phyloP scores from a whole-genome alignment of 2,888 invertebrate genomes.

The Acrobasis consociella region DNA sequence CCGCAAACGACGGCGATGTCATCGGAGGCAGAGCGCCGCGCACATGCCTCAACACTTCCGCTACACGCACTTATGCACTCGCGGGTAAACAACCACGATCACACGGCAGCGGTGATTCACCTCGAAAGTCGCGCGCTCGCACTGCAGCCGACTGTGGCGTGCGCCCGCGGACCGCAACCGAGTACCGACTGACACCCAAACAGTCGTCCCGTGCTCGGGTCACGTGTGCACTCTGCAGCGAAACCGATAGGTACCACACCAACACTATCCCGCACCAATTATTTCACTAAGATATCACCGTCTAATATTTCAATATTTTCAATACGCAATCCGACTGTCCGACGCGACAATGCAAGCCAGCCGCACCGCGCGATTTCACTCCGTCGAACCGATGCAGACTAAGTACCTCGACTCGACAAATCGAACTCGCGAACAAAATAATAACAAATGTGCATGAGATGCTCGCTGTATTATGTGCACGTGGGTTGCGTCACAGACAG shows the following conservation, averaged over 20 bases:
- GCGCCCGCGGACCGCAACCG: constrained; percentile 66
- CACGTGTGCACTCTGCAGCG: constrained; percentile 68
- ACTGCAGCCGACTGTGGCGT: constrained; percentile 72
- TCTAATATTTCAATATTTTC: constrained; percentile 56
- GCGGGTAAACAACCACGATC: constrained; percentile 78
- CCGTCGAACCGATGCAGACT: constrained; percentile 66
- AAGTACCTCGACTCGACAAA: constrained; percentile 55
- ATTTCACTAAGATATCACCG: constrained; percentile 63
- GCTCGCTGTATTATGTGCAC: constrained; percentile 76
- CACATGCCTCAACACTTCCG: constrained; percentile 80
- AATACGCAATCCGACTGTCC: constrained; percentile 54
- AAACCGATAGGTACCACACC: constrained; percentile 52
- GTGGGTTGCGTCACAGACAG: constrained; percentile 78
- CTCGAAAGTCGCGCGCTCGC: constrained; percentile 68
- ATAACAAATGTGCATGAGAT: constrained; percentile 87
- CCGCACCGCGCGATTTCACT: constrained; percentile 68
- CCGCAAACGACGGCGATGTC: constrained; percentile 71
- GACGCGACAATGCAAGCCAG: constrained; percentile 61
- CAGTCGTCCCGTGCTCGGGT: constrained; percentile 66
- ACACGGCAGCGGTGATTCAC: constrained; percentile 78
- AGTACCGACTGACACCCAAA: constrained; percentile 77
- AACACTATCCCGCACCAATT: constrained; percentile 66
- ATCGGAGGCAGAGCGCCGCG: constrained; percentile 69
- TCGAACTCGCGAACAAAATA: constrained; percentile 87
- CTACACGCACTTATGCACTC: constrained; percentile 78